These are phyloP conservation scores for Agrilus cyanescens DNA, from an alignment of 2,888 invertebrate species.

Conservation along the genomic window DNA sequence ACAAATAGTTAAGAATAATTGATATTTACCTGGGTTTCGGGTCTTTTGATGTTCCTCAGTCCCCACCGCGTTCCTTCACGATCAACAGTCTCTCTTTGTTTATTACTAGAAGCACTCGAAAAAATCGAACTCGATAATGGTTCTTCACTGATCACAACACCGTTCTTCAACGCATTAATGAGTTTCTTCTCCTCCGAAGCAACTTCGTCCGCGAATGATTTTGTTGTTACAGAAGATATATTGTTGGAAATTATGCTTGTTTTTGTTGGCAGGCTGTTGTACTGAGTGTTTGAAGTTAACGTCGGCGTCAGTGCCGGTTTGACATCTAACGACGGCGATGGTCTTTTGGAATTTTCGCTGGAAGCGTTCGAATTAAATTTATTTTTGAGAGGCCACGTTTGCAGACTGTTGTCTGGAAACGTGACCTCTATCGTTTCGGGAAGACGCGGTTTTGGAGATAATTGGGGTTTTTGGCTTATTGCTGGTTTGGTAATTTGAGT, in stretches of 20 bases:
- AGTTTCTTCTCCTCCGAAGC: slow-evolving; percentile 72
- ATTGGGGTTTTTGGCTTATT: slow-evolving; percentile 38
- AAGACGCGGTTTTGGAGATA: slow-evolving; percentile 36
- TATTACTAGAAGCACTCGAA: slow-evolving; percentile 7
- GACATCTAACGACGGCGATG: slow-evolving; percentile 8
- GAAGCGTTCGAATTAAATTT: slow-evolving; percentile 34
- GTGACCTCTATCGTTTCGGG: slow-evolving; percentile 53
- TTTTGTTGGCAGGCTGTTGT: slow-evolving; percentile 16
- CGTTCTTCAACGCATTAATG: slow-evolving; percentile 67
- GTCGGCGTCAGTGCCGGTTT: slow-evolving; percentile 13
- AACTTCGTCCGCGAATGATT: slow-evolving; percentile 47
- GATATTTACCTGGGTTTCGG: slow-evolving; percentile 32
- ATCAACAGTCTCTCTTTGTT: slow-evolving; percentile 9
- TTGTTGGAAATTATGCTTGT: slow-evolving; percentile 9
- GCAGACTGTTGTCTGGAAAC: slow-evolving; percentile 35
- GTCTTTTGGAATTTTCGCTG: not conserved
- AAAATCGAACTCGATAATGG: slow-evolving; percentile 17
- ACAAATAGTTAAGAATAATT: slow-evolving; percentile 10
- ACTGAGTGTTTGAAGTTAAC: slow-evolving; percentile 9
- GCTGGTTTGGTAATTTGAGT: slow-evolving; percentile 35
- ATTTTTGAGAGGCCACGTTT: slow-evolving; percentile 52
- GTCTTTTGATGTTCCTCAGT: slow-evolving; percentile 31
- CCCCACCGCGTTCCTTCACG: slow-evolving; percentile 30
- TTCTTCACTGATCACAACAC: slow-evolving; percentile 47
- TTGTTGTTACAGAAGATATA: slow-evolving; percentile 16